phyloP scores from a whole-genome alignment of 2,888 invertebrate genomes.

The Macaria notata region DNA sequence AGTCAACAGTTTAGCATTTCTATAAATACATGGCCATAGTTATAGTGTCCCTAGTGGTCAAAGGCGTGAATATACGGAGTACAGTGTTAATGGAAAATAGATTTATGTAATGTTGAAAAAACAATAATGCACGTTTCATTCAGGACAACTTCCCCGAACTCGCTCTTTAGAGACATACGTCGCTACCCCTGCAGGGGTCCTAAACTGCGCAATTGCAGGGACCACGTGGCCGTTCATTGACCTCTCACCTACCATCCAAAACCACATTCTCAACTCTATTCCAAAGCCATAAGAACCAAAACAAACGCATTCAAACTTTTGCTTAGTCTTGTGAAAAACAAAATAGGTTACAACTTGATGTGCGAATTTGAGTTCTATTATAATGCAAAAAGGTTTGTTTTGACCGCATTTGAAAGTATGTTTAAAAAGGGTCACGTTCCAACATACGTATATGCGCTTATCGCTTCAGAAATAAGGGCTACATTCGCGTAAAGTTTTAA shows the following conservation, averaged over 20 bases:
- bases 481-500: constrained; percentile 11
- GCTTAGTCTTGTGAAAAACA: constrained; percentile 5
- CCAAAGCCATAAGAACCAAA: constrained; percentile 34
- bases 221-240: constrained; percentile 75
- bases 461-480: constrained; percentile 16
- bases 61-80: too few species aligned
- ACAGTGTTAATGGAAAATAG: too few species aligned
- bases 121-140: background rate
- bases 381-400: constrained; percentile 26
- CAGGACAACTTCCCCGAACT: constrained; percentile 42
- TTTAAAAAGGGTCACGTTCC: constrained; percentile 18
- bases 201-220: constrained; percentile 74
- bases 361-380: constrained; percentile 17
- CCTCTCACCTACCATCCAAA: constrained; percentile 37
- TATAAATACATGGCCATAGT: too few species aligned
- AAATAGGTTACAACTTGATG: background rate
- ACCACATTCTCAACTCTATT: constrained; percentile 28
- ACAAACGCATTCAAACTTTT: constrained; percentile 35
- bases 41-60: too few species aligned
- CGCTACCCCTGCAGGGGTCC: constrained; percentile 72
- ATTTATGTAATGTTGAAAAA: too few species aligned
- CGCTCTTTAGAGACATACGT: constrained; percentile 50
- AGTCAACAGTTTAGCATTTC: too few species aligned
- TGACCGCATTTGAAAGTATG: constrained; percentile 25
- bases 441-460: constrained; percentile 9